Conservation (phyloP, 2,113 vertebrate genomes). For the Phoenicopterus ruber region DNA sequence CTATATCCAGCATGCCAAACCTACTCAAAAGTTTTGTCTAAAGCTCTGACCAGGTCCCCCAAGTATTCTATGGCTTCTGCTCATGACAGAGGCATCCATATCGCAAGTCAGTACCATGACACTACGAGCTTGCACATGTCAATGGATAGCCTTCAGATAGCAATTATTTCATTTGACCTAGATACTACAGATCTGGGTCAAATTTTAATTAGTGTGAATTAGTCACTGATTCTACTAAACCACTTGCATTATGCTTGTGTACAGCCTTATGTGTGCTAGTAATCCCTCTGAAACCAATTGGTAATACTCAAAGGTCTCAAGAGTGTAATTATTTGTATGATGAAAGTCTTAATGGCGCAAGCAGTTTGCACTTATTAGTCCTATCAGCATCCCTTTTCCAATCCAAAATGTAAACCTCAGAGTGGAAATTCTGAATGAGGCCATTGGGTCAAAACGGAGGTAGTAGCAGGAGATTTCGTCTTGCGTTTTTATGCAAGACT, state of each 20-base stretch:
- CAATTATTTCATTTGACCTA: slow-evolving; percentile 2
- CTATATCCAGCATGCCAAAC: neutral
- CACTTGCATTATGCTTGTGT: neutral
- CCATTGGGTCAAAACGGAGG: neutral
- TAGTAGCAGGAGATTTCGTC: neutral
- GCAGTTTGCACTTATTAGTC: neutral
- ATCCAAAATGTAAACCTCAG: neutral
- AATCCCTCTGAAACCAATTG: neutral
- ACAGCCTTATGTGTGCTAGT: neutral
- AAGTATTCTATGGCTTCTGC: neutral
- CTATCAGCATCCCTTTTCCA: neutral
- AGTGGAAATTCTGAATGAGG: neutral
- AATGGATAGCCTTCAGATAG: neutral
- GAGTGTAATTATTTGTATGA: neutral
- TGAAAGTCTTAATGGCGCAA: neutral
- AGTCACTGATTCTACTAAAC: neutral
- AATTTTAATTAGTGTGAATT: slow-evolving; percentile 16
- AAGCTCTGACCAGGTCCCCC: neutral
- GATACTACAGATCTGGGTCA: neutral
- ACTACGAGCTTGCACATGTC: neutral
- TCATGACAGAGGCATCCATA: neutral
- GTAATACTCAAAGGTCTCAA: neutral
- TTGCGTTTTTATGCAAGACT: neutral
- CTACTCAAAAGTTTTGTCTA: neutral
- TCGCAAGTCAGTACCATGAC: neutral